These are phyloP conservation scores for Phoxinus phoxinus DNA, from an alignment of 2,113 vertebrate species.

Conservation along the genomic window DNA sequence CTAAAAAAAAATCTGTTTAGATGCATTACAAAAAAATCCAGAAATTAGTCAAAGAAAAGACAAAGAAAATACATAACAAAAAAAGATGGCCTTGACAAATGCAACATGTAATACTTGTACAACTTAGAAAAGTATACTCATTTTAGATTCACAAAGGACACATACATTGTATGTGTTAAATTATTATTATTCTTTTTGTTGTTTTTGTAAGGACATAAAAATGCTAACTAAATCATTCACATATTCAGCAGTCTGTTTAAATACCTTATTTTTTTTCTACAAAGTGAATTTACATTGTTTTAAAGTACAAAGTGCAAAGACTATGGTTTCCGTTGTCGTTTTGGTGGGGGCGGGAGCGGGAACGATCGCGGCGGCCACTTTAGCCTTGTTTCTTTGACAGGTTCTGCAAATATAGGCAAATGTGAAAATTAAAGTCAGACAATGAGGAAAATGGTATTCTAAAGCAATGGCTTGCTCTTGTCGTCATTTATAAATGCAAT, in stretches of 20 bases:
- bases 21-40: constrained; percentile 63
- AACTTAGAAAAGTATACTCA: constrained; percentile 77
- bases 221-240: constrained; percentile 88
- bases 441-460: neutral
- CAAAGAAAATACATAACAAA: constrained; percentile 60
- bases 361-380: constrained; percentile 67
- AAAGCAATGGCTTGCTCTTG: neutral
- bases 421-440: neutral
- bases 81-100: constrained; percentile 63
- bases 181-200: constrained; percentile 66
- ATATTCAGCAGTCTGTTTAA: constrained; percentile 92
- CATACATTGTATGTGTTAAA: constrained; percentile 95
- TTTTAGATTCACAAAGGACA: constrained; percentile 81
- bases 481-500: neutral
- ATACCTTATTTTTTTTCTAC: constrained; percentile 88
- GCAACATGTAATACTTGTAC: constrained; percentile 78
- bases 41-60: constrained; percentile 55
- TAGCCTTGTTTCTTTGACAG: constrained; percentile 90
- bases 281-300: constrained; percentile 95
- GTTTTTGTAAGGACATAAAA: constrained; percentile 75
- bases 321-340: constrained; percentile 88
- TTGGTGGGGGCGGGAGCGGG: constrained; percentile 78
- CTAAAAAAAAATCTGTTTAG: constrained; percentile 28
- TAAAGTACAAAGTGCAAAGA: constrained; percentile 99
- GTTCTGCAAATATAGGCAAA: constrained; percentile 74